A percentile compares a stretch with the other conserved stretches of the same genome.
These are phyloP conservation scores for Megalopta genalis DNA, from an alignment of 1,140 invertebrate genomes.

Conservation along the genomic window DNA sequence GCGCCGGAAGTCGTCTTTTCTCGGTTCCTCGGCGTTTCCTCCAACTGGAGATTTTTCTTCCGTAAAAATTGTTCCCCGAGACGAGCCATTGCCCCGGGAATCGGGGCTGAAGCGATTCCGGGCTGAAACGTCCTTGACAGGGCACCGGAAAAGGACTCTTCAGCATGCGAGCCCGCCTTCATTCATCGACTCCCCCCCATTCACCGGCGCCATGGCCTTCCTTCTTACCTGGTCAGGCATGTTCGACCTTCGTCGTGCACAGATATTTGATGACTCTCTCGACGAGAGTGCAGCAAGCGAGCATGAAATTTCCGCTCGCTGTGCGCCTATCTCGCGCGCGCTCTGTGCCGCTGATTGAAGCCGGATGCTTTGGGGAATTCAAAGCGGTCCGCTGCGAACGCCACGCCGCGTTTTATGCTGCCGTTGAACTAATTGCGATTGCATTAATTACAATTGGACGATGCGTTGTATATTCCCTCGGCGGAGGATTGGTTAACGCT, in stretches of 20 bases:
- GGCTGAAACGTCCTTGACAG: constrained; percentile 5
- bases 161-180: constrained; percentile 9
- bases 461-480: not conserved
- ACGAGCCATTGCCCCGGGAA: too few relatives aligned
- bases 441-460: constrained; percentile 1
- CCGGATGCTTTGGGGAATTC: not conserved
- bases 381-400: not conserved
- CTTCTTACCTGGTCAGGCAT: constrained; percentile 26
- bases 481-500: not conserved
- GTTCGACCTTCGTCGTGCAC: constrained; percentile 19
- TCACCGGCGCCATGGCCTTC: constrained; percentile 11
- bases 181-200: constrained; percentile 34
- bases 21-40: too few relatives aligned
- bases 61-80: too few relatives aligned
- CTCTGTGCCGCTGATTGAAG: constrained; percentile 6
- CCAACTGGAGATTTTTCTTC: too few relatives aligned
- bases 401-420: not conserved
- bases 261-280: constrained; percentile 26
- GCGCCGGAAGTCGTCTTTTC: too few relatives aligned
- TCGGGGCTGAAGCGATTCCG: not conserved
- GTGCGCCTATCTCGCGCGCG: not conserved
- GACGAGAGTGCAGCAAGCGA: constrained; percentile 17
- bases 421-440: not conserved
- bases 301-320: constrained; percentile 30
- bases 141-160: constrained; percentile 13